Conservation (phyloP, 53 echinoderm and acorn worm genomes). For the Crossaster papposus region DNA sequence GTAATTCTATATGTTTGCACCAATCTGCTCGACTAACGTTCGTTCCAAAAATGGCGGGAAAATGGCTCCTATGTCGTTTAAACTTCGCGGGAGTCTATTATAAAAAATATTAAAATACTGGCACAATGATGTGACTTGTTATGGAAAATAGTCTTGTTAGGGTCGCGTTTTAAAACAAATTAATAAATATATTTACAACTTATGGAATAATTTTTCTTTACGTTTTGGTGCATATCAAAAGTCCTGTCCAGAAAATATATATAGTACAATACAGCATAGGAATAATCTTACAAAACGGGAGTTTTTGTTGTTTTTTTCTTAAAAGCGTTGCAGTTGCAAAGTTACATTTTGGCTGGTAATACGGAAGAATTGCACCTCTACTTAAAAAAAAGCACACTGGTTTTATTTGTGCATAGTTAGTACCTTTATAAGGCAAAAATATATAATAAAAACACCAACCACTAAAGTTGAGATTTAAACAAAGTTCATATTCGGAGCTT, state of each 20-base stretch:
- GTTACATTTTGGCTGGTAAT: neutral
- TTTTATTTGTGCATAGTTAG: neutral
- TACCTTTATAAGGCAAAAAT: constrained; percentile 12
- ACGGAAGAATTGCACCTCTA: neutral
- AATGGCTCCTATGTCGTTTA: neutral
- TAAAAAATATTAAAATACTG: neutral
- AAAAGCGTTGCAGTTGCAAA: neutral
- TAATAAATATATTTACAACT: constrained; percentile 6
- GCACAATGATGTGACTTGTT: neutral
- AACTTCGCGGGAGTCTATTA: neutral
- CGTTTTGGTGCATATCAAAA: neutral
- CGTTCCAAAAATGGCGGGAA: neutral
- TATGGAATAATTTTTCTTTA: neutral
- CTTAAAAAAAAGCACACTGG: constrained; percentile 8
- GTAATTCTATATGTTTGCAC: no score
- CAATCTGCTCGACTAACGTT: no score
- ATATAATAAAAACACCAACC: no score
- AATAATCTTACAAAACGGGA: neutral
- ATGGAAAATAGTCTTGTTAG: neutral
- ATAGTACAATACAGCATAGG: neutral
- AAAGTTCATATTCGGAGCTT: no score
- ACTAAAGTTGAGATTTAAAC: no score
- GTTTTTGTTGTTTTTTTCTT: neutral
- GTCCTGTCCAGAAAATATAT: neutral
- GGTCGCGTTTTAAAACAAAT: neutral